Base-by-base conservation (phyloP, 1,140 invertebrate species). In the Samia ricini region DNA sequence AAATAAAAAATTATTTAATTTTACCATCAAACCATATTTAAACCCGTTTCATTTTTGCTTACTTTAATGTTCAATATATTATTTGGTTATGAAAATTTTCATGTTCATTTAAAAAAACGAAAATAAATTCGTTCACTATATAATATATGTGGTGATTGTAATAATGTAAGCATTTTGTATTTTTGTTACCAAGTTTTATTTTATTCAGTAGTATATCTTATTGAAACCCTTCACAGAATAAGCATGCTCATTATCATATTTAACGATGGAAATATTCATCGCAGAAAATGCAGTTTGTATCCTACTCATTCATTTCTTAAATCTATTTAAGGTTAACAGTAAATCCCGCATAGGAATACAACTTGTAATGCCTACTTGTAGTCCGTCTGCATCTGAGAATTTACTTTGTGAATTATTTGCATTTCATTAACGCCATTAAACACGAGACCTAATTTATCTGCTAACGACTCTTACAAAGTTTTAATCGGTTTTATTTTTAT, bases 391-490 rank as follows among this genome's bases (percentile, higher is more conserved):
- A 77, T 78, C 68, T 66, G 68, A 68, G 74, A 77, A 78, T 83
- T 79, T 79, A 72, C 76, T 77, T 67, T 24, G 60, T 21, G 67
- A 70, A 77, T 81, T 82, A 79, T 83, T 83, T 83, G 79, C 78
- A 81, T 83, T 85, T 85, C 81, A 82, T 85, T 83, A 82, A 77
- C 71, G 74, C 57, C 66, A 71, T 78, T 78, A 79, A 83, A 83
- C 83, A 81, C 71, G 68, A 73, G 68, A 77, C 76, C 72, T 83
- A 76, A 83, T 85, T 85, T 83, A 79, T 78, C 71, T 71, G 68
- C 66, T 75, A 71, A 69, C 76, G 33, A 42, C 33, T 42, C 33
- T 42, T 42, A 15, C 33, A 15, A 42, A 42, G 7, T 42, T 15
- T 15, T 42, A 15, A 42, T 12, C 3, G 12, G 15, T 42, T 42